Evolutionary conservation across 2,888 invertebrate genomes (phyloP).

Genomic region (Ellobium chinense): DNA sequence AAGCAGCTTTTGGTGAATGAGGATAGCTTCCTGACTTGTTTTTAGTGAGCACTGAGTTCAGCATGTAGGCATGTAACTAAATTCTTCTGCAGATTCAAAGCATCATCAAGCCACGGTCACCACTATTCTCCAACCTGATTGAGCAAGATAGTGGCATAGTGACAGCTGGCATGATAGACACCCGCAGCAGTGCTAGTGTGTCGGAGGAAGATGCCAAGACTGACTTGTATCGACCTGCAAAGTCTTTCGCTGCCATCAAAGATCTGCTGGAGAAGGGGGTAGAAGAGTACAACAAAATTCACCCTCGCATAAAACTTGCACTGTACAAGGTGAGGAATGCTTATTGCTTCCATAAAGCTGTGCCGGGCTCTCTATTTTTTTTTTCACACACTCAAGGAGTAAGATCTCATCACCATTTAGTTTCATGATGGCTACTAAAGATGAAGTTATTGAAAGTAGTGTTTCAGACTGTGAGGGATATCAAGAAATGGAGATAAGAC

Average conservation of each 20-base stretch:
- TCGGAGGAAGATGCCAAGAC: slow-evolving; percentile 73
- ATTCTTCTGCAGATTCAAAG: slow-evolving; percentile 62
- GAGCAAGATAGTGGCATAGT: slow-evolving; percentile 77
- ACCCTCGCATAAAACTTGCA: slow-evolving; percentile 75
- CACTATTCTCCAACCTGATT: slow-evolving; percentile 76
- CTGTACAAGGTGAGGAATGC: slow-evolving; percentile 72
- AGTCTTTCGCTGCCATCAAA: slow-evolving; percentile 56
- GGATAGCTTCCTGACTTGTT: too few relatives aligned
- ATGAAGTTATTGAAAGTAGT: too few relatives aligned
- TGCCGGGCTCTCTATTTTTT: too few relatives aligned
- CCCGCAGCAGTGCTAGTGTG: slow-evolving; percentile 64
- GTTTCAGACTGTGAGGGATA: too few relatives aligned
- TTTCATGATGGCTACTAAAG: too few relatives aligned
- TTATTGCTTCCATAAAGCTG: too few relatives aligned
- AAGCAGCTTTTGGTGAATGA: too few relatives aligned
- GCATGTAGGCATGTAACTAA: background rate
- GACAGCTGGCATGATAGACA: slow-evolving; percentile 74
- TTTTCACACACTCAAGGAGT: too few relatives aligned
- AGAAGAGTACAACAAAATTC: slow-evolving; percentile 78
- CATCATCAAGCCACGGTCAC: slow-evolving; percentile 67
- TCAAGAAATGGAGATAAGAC: too few relatives aligned
- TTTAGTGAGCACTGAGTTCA: too few relatives aligned
- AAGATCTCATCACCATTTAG: too few relatives aligned
- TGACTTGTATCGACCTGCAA: slow-evolving; percentile 70
- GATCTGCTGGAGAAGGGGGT: slow-evolving; percentile 73